Percentiles rank a stretch among this genome's conserved stretches.
Evolutionary conservation across 2,888 invertebrate genomes (phyloP).

Genomic region (Heteropelma amictum): DNA sequence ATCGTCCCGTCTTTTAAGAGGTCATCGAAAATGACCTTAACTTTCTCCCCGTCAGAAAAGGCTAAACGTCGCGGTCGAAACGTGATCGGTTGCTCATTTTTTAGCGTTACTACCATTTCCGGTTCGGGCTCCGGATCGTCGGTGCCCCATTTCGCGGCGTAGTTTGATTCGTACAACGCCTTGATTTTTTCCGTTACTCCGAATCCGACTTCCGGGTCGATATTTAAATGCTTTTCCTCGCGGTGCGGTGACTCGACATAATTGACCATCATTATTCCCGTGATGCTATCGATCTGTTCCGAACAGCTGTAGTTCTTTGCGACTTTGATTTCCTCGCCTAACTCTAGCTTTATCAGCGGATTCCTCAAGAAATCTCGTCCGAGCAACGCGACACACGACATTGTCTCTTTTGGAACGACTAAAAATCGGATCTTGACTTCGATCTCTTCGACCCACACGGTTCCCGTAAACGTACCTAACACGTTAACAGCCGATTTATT

Average conservation of each 20-base stretch:
- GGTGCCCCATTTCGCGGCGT: slow-evolving; percentile 15
- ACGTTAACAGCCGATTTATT: slow-evolving; percentile 33
- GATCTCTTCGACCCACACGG: slow-evolving; percentile 22
- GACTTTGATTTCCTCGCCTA: slow-evolving; percentile 31
- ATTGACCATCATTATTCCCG: slow-evolving; percentile 22
- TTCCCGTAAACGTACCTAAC: slow-evolving; percentile 34
- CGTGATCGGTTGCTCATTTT: slow-evolving; percentile 45
- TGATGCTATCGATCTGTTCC: slow-evolving; percentile 8
- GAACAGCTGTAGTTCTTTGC: not conserved
- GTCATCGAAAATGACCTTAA: slow-evolving; percentile 51
- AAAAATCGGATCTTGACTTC: slow-evolving; percentile 32
- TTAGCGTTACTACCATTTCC: slow-evolving; percentile 18
- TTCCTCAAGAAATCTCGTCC: slow-evolving; percentile 34
- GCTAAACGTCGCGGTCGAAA: slow-evolving; percentile 56
- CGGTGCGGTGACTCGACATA: slow-evolving; percentile 13
- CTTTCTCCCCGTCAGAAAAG: slow-evolving; percentile 49
- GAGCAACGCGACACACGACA: slow-evolving; percentile 35
- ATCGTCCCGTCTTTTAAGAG: slow-evolving; percentile 53
- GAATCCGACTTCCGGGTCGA: slow-evolving; percentile 10
- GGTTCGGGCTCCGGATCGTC: slow-evolving; percentile 17
- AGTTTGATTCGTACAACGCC: slow-evolving; percentile 17
- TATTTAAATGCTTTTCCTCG: slow-evolving; percentile 26
- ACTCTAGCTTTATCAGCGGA: slow-evolving; percentile 27
- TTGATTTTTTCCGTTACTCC: not conserved
- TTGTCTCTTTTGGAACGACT: slow-evolving; percentile 39